Evolutionary conservation across 2,797 vertebrate genomes (phyloP).

Genomic region (Tarsius wallacei): DNA sequence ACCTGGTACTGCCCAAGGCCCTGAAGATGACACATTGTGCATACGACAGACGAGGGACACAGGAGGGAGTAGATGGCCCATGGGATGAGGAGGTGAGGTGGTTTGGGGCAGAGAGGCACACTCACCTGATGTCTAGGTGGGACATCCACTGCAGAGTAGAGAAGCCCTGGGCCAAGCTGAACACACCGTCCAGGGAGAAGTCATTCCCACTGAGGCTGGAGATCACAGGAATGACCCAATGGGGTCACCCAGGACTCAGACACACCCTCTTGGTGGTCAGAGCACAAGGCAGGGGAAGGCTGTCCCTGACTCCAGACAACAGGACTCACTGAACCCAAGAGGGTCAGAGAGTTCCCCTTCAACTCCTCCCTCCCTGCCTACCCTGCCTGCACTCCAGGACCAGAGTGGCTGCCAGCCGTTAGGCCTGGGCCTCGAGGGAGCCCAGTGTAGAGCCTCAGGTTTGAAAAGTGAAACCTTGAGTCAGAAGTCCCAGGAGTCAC

Average conservation of each 20-base stretch:
- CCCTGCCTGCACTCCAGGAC: neutral
- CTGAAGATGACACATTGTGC: neutral
- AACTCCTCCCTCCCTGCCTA: neutral
- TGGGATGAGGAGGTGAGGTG: neutral
- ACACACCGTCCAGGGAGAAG: constrained; percentile 90
- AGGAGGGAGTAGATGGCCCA: neutral
- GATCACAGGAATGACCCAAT: neutral
- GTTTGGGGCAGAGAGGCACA: neutral
- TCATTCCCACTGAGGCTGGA: constrained; percentile 93
- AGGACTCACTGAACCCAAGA: neutral
- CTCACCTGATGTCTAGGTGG: constrained; percentile 92
- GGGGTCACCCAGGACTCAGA: neutral
- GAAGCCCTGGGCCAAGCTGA: constrained; percentile 90
- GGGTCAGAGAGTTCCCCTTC: neutral
- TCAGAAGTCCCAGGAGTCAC: neutral
- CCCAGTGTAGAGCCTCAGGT: rapidly evolving
- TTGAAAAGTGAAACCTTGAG: neutral
- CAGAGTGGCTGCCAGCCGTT: neutral
- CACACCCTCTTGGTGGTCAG: neutral
- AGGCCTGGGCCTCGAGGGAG: neutral
- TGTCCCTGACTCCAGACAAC: rapidly evolving
- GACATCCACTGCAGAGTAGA: constrained; percentile 83
- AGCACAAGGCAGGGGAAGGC: neutral
- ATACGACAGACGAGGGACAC: rapidly evolving
- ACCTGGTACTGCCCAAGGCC: neutral